These are phyloP conservation scores for Drosophila prosaltans DNA, from an alignment of 1,140 invertebrate genomes.

Conservation along the genomic window DNA sequence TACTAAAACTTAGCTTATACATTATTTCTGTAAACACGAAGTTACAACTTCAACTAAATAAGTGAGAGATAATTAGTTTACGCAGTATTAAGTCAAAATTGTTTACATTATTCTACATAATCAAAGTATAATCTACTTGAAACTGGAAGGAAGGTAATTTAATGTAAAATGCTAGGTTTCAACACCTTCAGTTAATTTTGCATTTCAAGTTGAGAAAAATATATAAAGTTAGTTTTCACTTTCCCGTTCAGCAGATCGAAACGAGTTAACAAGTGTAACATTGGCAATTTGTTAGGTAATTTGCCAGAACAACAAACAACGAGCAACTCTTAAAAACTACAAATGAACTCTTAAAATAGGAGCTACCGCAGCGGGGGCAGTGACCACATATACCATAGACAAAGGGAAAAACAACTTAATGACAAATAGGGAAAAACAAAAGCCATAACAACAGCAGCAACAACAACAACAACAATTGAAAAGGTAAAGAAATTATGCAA, in stretches of 20 bases:
- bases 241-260: slow-evolving; percentile 67
- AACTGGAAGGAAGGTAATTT: background rate
- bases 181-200: slow-evolving; percentile 11
- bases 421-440: slow-evolving; percentile 16
- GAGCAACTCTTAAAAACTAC: background rate
- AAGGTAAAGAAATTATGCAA: slow-evolving; percentile 51
- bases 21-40: no score
- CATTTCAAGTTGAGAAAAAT: background rate
- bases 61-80: no score
- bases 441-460: background rate
- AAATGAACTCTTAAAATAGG: background rate
- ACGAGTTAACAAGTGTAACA: slow-evolving; percentile 74
- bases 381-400: slow-evolving; percentile 49
- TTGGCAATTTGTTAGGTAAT: slow-evolving; percentile 74
- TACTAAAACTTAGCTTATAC: no score
- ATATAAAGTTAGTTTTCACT: slow-evolving; percentile 17
- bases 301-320: slow-evolving; percentile 56
- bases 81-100: no score
- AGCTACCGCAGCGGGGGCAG: slow-evolving; percentile 36
- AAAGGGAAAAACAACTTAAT: slow-evolving; percentile 29
- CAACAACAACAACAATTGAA: background rate
- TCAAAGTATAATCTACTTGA: background rate
- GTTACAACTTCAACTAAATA: no score
- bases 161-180: slow-evolving; percentile 3
- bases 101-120: no score